Evolutionary conservation across 2,113 vertebrate genomes (phyloP).

Genomic region (Nothoprocta perdicaria): DNA sequence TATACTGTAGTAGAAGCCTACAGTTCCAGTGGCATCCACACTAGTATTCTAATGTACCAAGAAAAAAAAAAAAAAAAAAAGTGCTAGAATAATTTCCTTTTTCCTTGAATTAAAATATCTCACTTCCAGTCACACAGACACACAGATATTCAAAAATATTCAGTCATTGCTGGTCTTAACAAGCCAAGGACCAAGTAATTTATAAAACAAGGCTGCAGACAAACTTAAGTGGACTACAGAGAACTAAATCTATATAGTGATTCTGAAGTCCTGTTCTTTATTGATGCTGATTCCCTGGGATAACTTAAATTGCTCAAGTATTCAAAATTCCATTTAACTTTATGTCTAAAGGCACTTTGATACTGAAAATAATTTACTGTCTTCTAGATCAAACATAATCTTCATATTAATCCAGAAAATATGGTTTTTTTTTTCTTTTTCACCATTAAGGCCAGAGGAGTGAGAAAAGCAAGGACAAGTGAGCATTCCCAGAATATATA

Average conservation of each 20-base stretch:
- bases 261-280: neutral
- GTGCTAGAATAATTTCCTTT: rapidly evolving
- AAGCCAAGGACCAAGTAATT: neutral
- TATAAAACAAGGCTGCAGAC: neutral
- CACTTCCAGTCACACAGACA: neutral
- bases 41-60: neutral
- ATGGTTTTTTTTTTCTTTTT: neutral
- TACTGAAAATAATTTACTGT: neutral
- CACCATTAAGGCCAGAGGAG: neutral
- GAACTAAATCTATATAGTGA: neutral
- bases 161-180: neutral
- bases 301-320: neutral
- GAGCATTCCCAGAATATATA: neutral
- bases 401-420: neutral
- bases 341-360: neutral
- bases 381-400: neutral
- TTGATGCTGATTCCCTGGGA: neutral
- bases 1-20: neutral
- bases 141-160: neutral
- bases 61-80: neutral
- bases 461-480: neutral
- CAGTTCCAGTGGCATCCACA: neutral
- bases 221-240: neutral
- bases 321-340: neutral
- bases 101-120: neutral